phyloP scores from a whole-genome alignment of 1,140 invertebrate genomes.

The Drosophila orosa region DNA sequence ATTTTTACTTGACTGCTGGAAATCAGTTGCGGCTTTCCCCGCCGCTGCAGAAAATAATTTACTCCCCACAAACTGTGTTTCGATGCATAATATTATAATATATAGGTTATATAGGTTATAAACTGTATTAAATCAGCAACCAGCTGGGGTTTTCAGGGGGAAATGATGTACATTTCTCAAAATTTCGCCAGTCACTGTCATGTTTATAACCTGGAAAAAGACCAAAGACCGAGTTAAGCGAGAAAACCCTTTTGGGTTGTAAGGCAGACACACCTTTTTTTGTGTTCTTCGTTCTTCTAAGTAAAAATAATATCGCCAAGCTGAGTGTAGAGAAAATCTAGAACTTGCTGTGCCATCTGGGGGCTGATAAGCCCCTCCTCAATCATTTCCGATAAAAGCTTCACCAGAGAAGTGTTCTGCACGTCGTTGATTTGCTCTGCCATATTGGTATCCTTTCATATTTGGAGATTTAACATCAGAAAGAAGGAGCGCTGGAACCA shows the following conservation, averaged over 20 bases:
- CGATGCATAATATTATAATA: not conserved
- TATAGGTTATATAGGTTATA: not conserved
- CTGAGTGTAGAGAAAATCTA: not conserved
- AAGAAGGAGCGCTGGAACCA: too few species aligned
- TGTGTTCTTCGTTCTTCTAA: too few species aligned
- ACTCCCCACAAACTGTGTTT: not conserved
- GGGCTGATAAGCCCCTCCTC: not conserved
- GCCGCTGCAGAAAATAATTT: not conserved
- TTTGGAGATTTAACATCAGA: not conserved
- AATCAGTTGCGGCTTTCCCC: slow-evolving; percentile 18
- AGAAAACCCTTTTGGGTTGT: too few species aligned
- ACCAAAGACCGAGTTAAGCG: too few species aligned
- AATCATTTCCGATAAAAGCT: not conserved
- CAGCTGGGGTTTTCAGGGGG: too few species aligned
- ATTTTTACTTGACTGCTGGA: slow-evolving; percentile 10
- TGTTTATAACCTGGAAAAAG: too few species aligned
- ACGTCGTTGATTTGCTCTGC: not conserved
- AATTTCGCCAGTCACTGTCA: too few species aligned
- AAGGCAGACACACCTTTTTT: too few species aligned
- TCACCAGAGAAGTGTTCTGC: not conserved
- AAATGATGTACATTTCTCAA: too few species aligned
- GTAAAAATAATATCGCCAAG: not conserved
- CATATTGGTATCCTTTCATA: not conserved
- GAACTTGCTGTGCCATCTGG: not conserved
- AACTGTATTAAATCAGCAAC: too few species aligned